Evolutionary conservation across 2,888 invertebrate genomes (phyloP), one percentile per base, ranked within the genome.

Genomic region (Polymixis lichenea): DNA sequence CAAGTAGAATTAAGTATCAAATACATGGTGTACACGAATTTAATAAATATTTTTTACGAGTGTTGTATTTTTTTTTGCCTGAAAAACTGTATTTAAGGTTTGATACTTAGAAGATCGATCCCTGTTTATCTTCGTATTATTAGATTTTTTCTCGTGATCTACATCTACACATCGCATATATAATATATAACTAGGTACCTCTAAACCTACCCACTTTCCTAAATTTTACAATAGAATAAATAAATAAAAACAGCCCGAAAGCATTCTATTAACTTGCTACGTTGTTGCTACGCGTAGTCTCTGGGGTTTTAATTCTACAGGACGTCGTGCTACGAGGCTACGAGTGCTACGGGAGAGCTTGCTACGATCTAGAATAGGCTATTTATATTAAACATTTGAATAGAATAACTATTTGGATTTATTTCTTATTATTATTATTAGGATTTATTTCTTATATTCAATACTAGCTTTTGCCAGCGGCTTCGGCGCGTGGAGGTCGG

Each of bases 41-140:
- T 77, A 85, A 85, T 85, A 85, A 86, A 86, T 73, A 72, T 71
- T 73, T 86, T 77, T 65, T 81, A 76, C 25, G n/a, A 72, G 65
- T 73, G 65, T 72, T 65, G 70, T 72, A 71, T 83, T 84, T 79
- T 58, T 56, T 56, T 56, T 56, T 82, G 0, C 53, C n/a, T 19
- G 19, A 38, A n/a, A 9, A 25, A 32, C n/a, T 51, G 0, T 53
- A 1, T 17, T 53, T 32, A 32, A 66, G 32, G 9, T n/a, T 32
- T 9, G 8, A 9, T 22, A 32, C 9, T 6, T 25, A 49, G 22
- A 32, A 15, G 22, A 66, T n/a, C 0, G 15, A 17, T 32, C 66
- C 6, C 28, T 25, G 19, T 66, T 71, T 38, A 28, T 72, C 0
- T 56, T 46, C 15, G 17, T 55, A 46, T 55, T 15, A 28, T 72